Evolutionary conservation across 64 coral and sea anemone species (phyloP).

Genomic region (Orbicella faveolata): DNA sequence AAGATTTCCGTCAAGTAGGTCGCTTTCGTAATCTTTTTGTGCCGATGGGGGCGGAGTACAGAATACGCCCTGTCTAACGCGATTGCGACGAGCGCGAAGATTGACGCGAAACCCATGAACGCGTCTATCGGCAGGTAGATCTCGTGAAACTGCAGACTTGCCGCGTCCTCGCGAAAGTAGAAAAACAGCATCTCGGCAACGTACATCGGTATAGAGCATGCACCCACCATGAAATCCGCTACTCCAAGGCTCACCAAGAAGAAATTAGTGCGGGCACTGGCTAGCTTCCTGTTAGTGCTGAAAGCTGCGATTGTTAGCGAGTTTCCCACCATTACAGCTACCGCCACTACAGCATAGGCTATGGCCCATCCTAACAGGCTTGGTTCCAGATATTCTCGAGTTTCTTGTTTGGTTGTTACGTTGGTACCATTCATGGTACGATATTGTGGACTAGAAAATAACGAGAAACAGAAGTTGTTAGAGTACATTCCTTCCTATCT

Average conservation of each 20-base stretch:
- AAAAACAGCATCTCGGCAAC: slow-evolving; percentile 64
- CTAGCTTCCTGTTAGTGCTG: slow-evolving; percentile 61
- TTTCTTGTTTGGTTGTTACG: slow-evolving; percentile 13
- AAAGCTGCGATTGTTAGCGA: slow-evolving; percentile 75
- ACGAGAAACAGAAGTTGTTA: background rate
- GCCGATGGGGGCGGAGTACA: slow-evolving; percentile 59
- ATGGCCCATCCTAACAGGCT: slow-evolving; percentile 60
- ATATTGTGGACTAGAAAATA: background rate
- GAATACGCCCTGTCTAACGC: slow-evolving; percentile 77
- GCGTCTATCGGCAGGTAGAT: slow-evolving; percentile 72
- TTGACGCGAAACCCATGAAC: slow-evolving; percentile 86
- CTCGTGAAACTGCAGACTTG: background rate
- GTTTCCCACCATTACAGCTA: slow-evolving; percentile 74
- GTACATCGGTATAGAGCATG: slow-evolving; percentile 82
- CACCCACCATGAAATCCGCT: slow-evolving; percentile 83
- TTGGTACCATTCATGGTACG: background rate
- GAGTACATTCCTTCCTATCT: too few relatives aligned
- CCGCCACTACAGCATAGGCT: slow-evolving; percentile 53
- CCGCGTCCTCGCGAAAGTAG: slow-evolving; percentile 4
- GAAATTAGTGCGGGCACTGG: slow-evolving; percentile 80
- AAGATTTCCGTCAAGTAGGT: slow-evolving; percentile 64
- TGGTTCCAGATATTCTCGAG: background rate
- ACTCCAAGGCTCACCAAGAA: slow-evolving; percentile 81
- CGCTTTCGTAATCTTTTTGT: slow-evolving; percentile 29
- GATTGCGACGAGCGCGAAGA: slow-evolving; percentile 73